These are phyloP conservation scores for Sialia sialis DNA, from an alignment of 2,113 vertebrate species.

Conservation along the genomic window DNA sequence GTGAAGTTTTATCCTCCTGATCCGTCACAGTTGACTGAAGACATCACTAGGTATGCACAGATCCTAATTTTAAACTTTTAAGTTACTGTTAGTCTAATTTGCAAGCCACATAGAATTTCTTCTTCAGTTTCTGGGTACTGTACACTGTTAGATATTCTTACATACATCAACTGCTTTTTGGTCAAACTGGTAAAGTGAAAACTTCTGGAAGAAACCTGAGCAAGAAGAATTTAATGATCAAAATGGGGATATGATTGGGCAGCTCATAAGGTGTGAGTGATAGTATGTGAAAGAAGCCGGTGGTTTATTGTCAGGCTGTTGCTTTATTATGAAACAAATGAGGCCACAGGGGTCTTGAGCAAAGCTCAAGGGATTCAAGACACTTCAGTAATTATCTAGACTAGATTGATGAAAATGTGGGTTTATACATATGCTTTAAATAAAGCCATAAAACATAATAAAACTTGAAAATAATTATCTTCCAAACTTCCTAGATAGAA, in stretches of 20 bases:
- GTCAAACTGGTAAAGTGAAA: not conserved
- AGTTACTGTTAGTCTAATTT: not conserved
- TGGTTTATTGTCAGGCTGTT: not conserved
- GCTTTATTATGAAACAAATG: not conserved
- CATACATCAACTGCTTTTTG: not conserved
- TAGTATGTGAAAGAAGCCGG: not conserved
- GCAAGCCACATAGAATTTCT: not conserved
- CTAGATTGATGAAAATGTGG: not conserved
- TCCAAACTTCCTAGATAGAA: not conserved
- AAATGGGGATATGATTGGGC: not conserved
- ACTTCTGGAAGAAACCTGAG: not conserved
- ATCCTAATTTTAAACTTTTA: not conserved
- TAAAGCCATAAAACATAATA: not conserved
- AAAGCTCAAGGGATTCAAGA: not conserved
- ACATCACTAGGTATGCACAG: constrained; percentile 88
- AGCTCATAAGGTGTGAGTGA: not conserved
- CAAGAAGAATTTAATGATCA: not conserved
- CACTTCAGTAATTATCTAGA: not conserved
- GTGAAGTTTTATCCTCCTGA: constrained; percentile 99
- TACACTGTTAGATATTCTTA: not conserved
- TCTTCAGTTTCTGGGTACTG: not conserved
- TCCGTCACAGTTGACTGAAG: constrained; percentile 91
- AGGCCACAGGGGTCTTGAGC: not conserved
- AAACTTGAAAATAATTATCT: not conserved
- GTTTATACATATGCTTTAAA: not conserved